phyloP scores from a whole-genome alignment of 2,888 invertebrate species.

The Cynaeus angustus region DNA sequence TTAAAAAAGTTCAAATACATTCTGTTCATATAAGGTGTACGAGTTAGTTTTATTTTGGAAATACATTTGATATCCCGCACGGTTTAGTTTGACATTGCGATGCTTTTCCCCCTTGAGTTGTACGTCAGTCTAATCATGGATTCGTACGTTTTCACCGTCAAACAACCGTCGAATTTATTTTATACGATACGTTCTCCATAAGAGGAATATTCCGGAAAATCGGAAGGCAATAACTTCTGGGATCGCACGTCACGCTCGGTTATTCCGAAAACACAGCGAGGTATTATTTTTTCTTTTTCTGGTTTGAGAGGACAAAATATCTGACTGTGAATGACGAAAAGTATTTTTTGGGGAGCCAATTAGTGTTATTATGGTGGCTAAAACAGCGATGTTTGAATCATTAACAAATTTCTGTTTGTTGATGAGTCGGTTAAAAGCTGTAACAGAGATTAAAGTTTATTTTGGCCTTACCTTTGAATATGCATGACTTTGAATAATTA shows the following conservation, averaged over 20 bases:
- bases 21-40: conserved; percentile 37
- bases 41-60: conserved; percentile 46
- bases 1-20: conserved; percentile 47
- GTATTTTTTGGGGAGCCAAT: neutral
- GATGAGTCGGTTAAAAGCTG: conserved; percentile 7
- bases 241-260: conserved; percentile 2
- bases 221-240: conserved; percentile 12
- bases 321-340: no score
- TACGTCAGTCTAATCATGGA: conserved; percentile 42
- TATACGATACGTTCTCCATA: conserved; percentile 36
- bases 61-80: conserved; percentile 47
- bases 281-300: neutral
- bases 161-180: conserved; percentile 50
- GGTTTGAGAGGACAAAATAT: neutral
- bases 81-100: conserved; percentile 49
- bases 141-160: conserved; percentile 45
- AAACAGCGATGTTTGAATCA: neutral
- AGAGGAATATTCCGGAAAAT: conserved; percentile 40
- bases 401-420: conserved; percentile 3
- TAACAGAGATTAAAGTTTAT: conserved; percentile 13
- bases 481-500: conserved; percentile 30
- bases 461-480: conserved; percentile 9
- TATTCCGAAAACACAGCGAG: neutral
- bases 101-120: conserved; percentile 41
- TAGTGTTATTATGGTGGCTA: neutral